Evolutionary conservation across 2,888 invertebrate genomes (phyloP), one percentile per base, ranked within the genome.

Genomic region (Dryomyza anilis): DNA sequence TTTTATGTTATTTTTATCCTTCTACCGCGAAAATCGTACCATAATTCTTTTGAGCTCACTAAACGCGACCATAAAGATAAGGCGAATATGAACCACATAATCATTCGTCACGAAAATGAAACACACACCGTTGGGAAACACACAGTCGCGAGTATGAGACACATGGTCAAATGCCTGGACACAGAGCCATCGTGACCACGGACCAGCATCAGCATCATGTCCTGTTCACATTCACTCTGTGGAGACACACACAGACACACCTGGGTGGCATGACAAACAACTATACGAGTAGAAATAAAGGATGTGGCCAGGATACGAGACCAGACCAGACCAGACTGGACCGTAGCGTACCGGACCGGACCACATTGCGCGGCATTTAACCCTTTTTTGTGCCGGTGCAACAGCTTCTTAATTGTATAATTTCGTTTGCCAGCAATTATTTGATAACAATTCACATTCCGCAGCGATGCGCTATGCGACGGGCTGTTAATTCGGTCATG

Each of bases 1-100:
- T 21, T 46, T 58, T 46, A 19, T 12, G 12, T 30, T 46, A 59
- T 62, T 64, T 65, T 64, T 68, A 33, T 65, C 33, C 33, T 8
- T 68, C 63, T 57, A 55, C 36, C 60, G 66, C 63, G 70, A 72
- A 67, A 71, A 71, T 69, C 69, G 70, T 60, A 67, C 70, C 66
- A 78, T 78, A 75, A 73, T 72, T 78, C 74, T 75, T 57, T 33
- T 56, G 67, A 71, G 68, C 65, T 74, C 73, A 78, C 80, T 78
- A 78, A 79, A 78, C 76, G 78, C 73, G 75, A 73, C 76, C 74
- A 81, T 81, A 80, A 81, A 81, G 82, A 81, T 81, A 81, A 79
- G 72, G 72, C 70, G 57, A 74, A 74, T 75, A 72, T 72, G 73
- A 71, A 72, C 71, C 75, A 73, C 73, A 77, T 75, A 48, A 74